These are phyloP conservation scores for Incurvaria masculella DNA, from an alignment of 2,888 invertebrate genomes.

Conservation along the genomic window DNA sequence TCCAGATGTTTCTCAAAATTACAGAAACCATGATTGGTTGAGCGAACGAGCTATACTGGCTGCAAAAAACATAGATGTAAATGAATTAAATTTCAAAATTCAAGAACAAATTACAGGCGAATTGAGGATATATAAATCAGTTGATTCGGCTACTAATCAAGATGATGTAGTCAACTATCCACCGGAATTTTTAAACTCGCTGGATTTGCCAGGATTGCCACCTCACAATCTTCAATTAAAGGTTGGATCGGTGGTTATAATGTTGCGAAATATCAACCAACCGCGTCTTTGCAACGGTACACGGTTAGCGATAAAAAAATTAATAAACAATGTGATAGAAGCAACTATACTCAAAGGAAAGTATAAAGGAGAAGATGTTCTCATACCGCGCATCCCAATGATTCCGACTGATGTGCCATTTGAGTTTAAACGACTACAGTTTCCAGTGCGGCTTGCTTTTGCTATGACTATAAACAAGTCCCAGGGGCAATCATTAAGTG, in stretches of 20 bases:
- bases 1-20: slow-evolving; percentile 12
- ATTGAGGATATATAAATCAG: background rate
- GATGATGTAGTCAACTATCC: no score
- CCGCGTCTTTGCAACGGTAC: slow-evolving; percentile 10
- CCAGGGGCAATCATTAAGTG: slow-evolving; percentile 6
- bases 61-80: no score
- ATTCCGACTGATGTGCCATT: slow-evolving; percentile 9
- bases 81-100: background rate
- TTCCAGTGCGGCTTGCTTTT: slow-evolving; percentile 14
- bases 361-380: slow-evolving; percentile 8
- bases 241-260: slow-evolving; percentile 15
- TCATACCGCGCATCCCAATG: slow-evolving; percentile 7
- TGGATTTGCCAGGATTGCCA: no score
- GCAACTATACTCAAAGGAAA: slow-evolving; percentile 12
- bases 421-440: slow-evolving; percentile 11
- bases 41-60: background rate
- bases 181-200: no score
- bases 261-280: slow-evolving; percentile 18
- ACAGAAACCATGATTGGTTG: slow-evolving; percentile 7
- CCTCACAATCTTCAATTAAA: slow-evolving; percentile 12
- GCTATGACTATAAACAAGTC: slow-evolving; percentile 9
- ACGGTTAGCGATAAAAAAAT: slow-evolving; percentile 9
- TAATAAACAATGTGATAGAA: slow-evolving; percentile 11
- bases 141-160: background rate
- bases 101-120: background rate